Conservation (phyloP, 2,797 vertebrate species). For the Gypaetus barbatus region DNA sequence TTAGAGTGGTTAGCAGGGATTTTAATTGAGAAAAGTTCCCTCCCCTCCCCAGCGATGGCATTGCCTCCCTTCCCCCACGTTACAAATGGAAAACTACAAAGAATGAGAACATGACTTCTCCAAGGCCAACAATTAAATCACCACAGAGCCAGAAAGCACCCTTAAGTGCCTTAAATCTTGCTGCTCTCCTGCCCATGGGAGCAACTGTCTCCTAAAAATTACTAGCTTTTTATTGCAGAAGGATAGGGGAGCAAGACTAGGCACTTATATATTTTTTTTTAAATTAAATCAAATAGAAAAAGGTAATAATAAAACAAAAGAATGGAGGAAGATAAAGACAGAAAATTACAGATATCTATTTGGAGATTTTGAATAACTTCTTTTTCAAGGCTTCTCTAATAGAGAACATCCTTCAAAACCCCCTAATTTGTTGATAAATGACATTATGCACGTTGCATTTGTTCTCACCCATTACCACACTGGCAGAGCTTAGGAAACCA, state of each 20-base stretch:
- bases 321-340: neutral
- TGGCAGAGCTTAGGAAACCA: constrained; percentile 30
- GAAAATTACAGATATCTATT: neutral
- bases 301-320: neutral
- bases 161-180: neutral
- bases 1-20: neutral
- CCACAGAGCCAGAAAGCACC: neutral
- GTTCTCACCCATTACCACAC: constrained; percentile 27
- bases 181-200: neutral
- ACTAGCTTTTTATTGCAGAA: neutral
- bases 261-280: neutral
- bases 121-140: constrained; percentile 15
- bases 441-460: constrained; percentile 44
- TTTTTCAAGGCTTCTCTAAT: constrained; percentile 24
- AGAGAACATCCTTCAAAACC: neutral
- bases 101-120: neutral
- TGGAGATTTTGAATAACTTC: neutral
- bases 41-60: neutral
- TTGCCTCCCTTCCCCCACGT: constrained; percentile 1
- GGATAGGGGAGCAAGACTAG: neutral
- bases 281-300: neutral
- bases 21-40: neutral
- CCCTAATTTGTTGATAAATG: constrained; percentile 52
- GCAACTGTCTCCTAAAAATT: neutral
- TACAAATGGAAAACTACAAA: constrained; percentile 32